These are phyloP conservation scores for Oncorhynchus kisutch DNA, from an alignment of 2,113 vertebrate species.

Conservation along the genomic window DNA sequence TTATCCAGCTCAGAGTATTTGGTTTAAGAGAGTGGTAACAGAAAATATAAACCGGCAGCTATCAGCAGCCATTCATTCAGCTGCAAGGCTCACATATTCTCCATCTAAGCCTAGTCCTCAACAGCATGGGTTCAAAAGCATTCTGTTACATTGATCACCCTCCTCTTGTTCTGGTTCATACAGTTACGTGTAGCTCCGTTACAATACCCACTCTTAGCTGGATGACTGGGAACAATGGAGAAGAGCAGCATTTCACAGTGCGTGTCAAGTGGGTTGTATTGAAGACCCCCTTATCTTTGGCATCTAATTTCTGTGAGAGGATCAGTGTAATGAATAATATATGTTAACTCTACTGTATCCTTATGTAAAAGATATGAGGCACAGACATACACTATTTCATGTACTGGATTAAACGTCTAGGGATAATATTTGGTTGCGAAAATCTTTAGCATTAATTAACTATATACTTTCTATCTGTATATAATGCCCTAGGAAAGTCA, in stretches of 20 bases:
- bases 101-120: neutral
- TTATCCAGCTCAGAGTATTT: neutral
- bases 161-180: slow-evolving; percentile 1
- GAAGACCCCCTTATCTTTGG: slow-evolving; percentile 37
- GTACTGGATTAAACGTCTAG: neutral
- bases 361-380: slow-evolving; percentile 52
- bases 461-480: neutral
- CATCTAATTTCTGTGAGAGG: slow-evolving; percentile 53
- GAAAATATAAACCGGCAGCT: neutral
- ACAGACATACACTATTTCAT: slow-evolving; percentile 29
- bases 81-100: slow-evolving; percentile 9
- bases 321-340: slow-evolving; percentile 61
- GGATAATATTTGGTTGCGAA: slow-evolving; percentile 42
- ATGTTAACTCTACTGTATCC: slow-evolving; percentile 50
- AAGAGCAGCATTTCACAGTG: neutral
- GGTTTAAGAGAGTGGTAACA: neutral
- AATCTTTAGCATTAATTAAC: slow-evolving; percentile 23
- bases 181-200: neutral
- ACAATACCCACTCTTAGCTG: neutral
- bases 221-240: neutral
- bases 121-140: slow-evolving; percentile 13
- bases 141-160: slow-evolving; percentile 28
- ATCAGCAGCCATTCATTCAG: slow-evolving; percentile 6
- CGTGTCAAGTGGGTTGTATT: slow-evolving; percentile 14
- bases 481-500: neutral